These are phyloP conservation scores for Gobiocypris rarus DNA, from an alignment of 2,113 vertebrate genomes.

Conservation along the genomic window DNA sequence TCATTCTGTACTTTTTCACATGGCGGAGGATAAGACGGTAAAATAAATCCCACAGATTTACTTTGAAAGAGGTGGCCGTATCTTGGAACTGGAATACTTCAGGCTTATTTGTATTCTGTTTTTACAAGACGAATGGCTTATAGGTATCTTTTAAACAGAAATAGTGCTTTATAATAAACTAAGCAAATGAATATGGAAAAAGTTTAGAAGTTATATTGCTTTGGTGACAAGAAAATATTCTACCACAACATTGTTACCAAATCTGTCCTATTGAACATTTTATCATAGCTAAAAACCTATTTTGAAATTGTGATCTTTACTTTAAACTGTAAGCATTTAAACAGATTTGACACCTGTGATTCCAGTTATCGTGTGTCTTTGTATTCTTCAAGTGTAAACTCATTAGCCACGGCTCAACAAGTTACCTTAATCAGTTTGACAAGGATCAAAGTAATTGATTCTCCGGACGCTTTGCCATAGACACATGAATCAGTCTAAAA, in stretches of 20 bases:
- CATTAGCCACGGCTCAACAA: not conserved
- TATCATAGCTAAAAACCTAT: not conserved
- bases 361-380: not conserved
- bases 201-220: not conserved
- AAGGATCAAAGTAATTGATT: constrained; percentile 16
- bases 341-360: not conserved
- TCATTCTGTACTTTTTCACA: not conserved
- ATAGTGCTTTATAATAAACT: not conserved
- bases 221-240: not conserved
- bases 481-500: not conserved
- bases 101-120: not conserved
- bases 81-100: not conserved
- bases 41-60: not conserved
- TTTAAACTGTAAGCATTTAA: not conserved
- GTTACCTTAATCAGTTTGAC: not conserved
- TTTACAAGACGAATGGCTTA: not conserved
- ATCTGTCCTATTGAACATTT: no score
- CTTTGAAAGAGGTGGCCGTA: not conserved
- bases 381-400: constrained; percentile 14
- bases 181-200: not conserved
- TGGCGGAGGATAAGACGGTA: not conserved
- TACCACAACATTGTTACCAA: not conserved
- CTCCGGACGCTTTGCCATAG: not conserved
- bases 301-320: not conserved
- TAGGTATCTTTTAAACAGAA: not conserved